Evolutionary conservation across 2,888 invertebrate genomes (phyloP).

Genomic region (Prosopocoilus inquinatus): DNA sequence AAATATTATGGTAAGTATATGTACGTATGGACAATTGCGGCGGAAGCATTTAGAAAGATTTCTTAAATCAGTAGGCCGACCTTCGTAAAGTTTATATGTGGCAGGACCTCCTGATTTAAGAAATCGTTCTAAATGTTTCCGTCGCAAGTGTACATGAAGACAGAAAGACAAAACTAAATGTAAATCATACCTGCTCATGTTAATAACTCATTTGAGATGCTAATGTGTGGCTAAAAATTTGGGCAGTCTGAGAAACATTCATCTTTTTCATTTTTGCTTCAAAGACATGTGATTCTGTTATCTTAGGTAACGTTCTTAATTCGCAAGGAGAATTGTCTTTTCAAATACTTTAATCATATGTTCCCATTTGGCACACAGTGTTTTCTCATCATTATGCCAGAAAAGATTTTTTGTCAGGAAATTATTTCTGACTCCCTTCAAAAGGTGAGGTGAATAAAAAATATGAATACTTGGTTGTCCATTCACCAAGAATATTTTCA

Average conservation of each 20-base stretch:
- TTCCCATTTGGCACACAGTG: not conserved
- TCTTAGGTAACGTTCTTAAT: not conserved
- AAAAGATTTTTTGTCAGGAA: not conserved
- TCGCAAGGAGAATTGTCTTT: not conserved
- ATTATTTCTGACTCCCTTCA: not conserved
- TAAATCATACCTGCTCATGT: not conserved
- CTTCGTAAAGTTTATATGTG: too few species aligned
- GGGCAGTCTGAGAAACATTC: not conserved
- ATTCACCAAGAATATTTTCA: not conserved
- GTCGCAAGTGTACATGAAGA: too few species aligned
- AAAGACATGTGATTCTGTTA: not conserved
- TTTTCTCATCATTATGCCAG: not conserved
- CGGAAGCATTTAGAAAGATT: too few species aligned
- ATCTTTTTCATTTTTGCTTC: not conserved
- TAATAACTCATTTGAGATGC: not conserved
- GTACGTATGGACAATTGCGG: too few species aligned
- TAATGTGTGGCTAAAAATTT: not conserved
- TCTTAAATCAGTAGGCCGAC: too few species aligned
- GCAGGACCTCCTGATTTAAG: too few species aligned
- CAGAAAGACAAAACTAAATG: too few species aligned
- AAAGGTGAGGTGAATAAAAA: conserved; percentile 2
- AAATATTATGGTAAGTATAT: too few species aligned
- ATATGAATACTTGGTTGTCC: not conserved
- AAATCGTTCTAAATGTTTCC: too few species aligned
- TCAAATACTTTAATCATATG: not conserved